Evolutionary conservation across 2,888 invertebrate genomes (phyloP), one percentile per base, ranked within the genome.

Genomic region (Tanytarsus gracilentus): DNA sequence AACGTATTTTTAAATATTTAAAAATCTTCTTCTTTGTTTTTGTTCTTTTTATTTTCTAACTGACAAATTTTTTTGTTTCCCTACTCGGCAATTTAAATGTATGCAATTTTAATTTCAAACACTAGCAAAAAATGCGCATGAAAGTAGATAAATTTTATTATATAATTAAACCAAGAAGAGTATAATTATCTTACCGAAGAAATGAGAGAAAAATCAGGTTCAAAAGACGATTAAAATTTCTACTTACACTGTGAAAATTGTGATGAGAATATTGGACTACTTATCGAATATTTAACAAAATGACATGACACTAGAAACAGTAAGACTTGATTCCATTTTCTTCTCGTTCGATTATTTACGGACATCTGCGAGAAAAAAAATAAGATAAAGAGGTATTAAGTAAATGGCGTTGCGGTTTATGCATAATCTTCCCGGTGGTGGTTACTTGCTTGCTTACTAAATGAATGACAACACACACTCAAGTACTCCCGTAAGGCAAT

Each of bases 231-330:
- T n/a, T 23, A 25, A 49, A 7, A 23, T 23, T 23, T 11, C 29
- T 44, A 58, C 58, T 58, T 21, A 58, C 58, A 58, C 14, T 58
- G 58, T 44, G 58, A 48, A 48, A 58, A 58, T 44, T 58, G 58
- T 58, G 48, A 58, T 58, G 58, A 48, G 23, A 58, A 58, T 48
- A 58, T 48, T 48, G 58, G 58, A 58, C 58, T 58, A 49, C 58
- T 58, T 58, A 48, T 58, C 48, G 58, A 58, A 58, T 48, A 58
- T 27, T 48, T 58, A 49, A 58, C 58, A 21, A 58, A 58, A 40
- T 48, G 44, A 58, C 44, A 58, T 40, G 58, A 44, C 48, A 58
- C 58, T 58, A 58, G 33, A 48, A 58, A 48, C 29, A 58, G 48
- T 29, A 49, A 44, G 9, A 58, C 30, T 48, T 58, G 58, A 58